These are phyloP conservation scores for Dasyornis broadbenti DNA, from an alignment of 2,113 vertebrate genomes.

Conservation along the genomic window DNA sequence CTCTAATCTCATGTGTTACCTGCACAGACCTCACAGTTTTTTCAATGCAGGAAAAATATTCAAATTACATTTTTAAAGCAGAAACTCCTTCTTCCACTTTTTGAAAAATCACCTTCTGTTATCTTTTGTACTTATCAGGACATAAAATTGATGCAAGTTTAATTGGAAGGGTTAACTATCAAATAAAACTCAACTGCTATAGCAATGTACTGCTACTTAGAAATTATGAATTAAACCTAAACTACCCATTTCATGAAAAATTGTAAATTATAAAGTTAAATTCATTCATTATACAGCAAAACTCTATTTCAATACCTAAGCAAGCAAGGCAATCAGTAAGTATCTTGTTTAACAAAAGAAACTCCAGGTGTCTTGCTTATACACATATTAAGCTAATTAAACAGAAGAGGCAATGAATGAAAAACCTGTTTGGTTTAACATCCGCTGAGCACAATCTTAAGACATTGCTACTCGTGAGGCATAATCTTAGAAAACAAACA, in stretches of 20 bases:
- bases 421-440: conserved; percentile 46
- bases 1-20: not conserved
- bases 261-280: not conserved
- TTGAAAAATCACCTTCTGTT: not conserved
- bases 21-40: not conserved
- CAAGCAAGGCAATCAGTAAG: not conserved
- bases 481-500: conserved; percentile 37
- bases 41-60: not conserved
- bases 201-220: not conserved
- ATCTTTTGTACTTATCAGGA: not conserved
- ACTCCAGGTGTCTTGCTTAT: not conserved
- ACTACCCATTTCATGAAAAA: not conserved
- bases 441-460: not conserved
- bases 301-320: not conserved
- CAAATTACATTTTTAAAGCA: not conserved
- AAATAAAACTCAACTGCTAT: not conserved
- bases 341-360: not conserved
- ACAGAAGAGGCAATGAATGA: conserved; percentile 19
- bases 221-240: not conserved
- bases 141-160: not conserved
- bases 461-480: not conserved
- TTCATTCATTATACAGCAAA: not conserved
- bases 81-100: not conserved
- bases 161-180: not conserved
- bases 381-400: not conserved